Percentiles rank a stretch among this genome's conserved stretches.
These are phyloP conservation scores for Zoanthus solanderi DNA, from an alignment of 92 coral and sea anemone species.

Conservation along the genomic window DNA sequence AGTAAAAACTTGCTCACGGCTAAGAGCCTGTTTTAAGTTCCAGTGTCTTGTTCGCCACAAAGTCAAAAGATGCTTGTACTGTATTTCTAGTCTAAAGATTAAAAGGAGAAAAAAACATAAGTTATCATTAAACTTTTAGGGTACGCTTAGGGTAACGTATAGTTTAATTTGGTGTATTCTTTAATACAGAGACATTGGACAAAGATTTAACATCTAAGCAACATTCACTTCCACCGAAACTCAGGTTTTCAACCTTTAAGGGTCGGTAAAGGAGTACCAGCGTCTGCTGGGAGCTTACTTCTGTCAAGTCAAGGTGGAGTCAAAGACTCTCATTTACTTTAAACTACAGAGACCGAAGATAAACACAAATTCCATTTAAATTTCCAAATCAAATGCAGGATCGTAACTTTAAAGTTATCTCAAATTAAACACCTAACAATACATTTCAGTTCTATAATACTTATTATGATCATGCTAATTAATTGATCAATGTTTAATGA, in stretches of 20 bases:
- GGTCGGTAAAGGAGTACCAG: neutral
- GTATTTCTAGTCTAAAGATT: slow-evolving; percentile 83
- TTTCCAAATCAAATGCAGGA: no score
- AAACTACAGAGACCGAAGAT: no score
- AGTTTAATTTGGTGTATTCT: no score
- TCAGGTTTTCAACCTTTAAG: no score
- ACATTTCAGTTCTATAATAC: neutral
- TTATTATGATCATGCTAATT: no score
- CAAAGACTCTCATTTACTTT: no score
- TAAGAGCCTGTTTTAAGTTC: slow-evolving; percentile 86
- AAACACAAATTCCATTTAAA: no score
- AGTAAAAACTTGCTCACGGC: slow-evolving; percentile 91
- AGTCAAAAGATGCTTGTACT: slow-evolving; percentile 93
- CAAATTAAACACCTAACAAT: neutral
- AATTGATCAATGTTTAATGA: no score
- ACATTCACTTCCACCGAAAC: no score
- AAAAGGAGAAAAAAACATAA: neutral
- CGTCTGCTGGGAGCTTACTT: neutral
- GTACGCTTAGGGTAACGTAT: no score
- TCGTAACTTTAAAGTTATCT: neutral
- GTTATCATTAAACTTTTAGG: neutral
- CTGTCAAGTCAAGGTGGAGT: neutral
- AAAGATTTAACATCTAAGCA: no score
- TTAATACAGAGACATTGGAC: no score
- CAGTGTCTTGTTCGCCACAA: slow-evolving; percentile 94